These are phyloP conservation scores for Umimayanthus kanabou DNA, from an alignment of 92 coral and sea anemone genomes.

Conservation along the genomic window DNA sequence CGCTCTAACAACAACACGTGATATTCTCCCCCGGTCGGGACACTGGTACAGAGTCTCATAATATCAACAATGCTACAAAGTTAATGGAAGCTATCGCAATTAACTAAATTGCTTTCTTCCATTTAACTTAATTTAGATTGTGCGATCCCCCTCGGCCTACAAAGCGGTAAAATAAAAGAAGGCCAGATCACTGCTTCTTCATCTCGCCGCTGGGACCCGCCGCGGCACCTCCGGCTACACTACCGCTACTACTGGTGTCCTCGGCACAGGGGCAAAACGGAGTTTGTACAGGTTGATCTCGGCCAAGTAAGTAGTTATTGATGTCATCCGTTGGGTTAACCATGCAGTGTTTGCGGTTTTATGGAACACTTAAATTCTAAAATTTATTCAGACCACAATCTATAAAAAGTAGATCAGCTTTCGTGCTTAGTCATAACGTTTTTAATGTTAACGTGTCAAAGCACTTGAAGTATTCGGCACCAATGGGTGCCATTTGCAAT, in stretches of 20 bases:
- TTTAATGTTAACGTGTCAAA: too few relatives aligned
- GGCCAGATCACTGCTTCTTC: conserved; percentile 19
- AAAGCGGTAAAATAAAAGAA: conserved; percentile 14
- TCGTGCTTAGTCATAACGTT: too few relatives aligned
- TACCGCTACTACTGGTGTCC: conserved; percentile 15
- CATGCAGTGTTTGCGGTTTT: neutral
- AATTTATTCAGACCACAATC: too few relatives aligned
- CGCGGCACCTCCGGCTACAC: conserved; percentile 1
- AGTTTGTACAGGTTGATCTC: conserved; percentile 67
- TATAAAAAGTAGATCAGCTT: too few relatives aligned
- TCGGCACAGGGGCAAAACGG: conserved; percentile 9
- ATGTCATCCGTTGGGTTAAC: neutral
- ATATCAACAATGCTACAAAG: too few relatives aligned
- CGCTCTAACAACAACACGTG: too few relatives aligned
- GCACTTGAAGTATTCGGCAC: too few relatives aligned
- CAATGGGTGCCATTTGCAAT: neutral
- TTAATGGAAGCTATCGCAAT: too few relatives aligned
- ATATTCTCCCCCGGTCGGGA: too few relatives aligned
- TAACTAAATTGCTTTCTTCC: too few relatives aligned
- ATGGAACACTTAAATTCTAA: neutral
- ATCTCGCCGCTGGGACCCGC: conserved; percentile 27
- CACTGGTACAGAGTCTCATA: too few relatives aligned
- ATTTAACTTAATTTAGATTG: neutral
- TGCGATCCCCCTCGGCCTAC: conserved; percentile 31
- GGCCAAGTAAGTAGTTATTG: conserved; percentile 48